A percentile compares a stretch with the other conserved stretches of the same genome.
Evolutionary conservation across 1,140 invertebrate species (phyloP).

Genomic region (Ooceraea biroi): DNA sequence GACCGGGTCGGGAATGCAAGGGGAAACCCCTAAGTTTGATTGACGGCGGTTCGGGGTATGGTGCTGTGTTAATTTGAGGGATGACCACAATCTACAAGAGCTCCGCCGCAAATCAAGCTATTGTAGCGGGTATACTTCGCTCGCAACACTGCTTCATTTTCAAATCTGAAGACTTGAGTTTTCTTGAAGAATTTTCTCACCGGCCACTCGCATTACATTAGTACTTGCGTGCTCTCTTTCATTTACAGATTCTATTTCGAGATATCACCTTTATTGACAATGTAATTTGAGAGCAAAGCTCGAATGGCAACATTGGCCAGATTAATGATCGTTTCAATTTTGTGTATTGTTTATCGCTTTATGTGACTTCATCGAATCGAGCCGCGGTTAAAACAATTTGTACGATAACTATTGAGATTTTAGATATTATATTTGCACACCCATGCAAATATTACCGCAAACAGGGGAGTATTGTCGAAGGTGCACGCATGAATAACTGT

Average conservation of each 20-base stretch:
- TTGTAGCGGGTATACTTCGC: not conserved
- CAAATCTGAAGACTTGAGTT: not conserved
- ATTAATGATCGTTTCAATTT: constrained; percentile 22
- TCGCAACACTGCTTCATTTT: not conserved
- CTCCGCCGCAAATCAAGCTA: not conserved
- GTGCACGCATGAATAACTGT: not conserved
- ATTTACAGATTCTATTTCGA: not conserved
- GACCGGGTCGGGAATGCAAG: constrained; percentile 3
- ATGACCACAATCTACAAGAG: constrained; percentile 36
- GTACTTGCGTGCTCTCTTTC: not conserved
- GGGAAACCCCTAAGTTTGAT: constrained; percentile 34
- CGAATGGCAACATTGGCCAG: not conserved
- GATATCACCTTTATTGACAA: not conserved
- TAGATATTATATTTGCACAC: not conserved
- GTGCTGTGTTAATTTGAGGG: constrained; percentile 53
- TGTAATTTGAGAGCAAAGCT: not conserved
- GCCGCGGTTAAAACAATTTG: constrained; percentile 22
- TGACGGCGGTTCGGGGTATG: constrained; percentile 31
- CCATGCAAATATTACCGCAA: not conserved
- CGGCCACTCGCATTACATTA: not conserved
- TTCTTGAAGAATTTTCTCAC: not conserved
- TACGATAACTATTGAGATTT: constrained; percentile 13
- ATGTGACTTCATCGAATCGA: constrained; percentile 10
- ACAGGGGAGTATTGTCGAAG: not conserved
- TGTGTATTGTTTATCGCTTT: constrained; percentile 3